Conservation (phyloP, 2,888 invertebrate genomes). For the Pocota personata region DNA sequence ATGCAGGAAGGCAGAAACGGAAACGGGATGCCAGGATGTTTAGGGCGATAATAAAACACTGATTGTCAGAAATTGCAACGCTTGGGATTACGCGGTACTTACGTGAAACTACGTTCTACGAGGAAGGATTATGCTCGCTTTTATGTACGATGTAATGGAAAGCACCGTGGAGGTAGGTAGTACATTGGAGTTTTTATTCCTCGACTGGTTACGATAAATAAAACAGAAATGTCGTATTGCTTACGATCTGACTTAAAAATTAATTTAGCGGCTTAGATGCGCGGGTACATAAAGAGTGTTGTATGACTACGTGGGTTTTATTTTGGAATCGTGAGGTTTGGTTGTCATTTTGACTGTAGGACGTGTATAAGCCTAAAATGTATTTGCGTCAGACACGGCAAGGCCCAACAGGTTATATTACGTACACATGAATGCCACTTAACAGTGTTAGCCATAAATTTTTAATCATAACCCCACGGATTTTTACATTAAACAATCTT, state of each 20-base stretch:
- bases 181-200: not conserved
- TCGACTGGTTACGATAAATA: constrained; percentile 7
- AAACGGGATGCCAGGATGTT: constrained; percentile 31
- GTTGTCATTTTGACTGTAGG: not conserved
- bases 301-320: not conserved
- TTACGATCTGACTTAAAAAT: constrained; percentile 36
- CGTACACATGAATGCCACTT: too few relatives aligned
- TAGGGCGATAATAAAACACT: constrained; percentile 49
- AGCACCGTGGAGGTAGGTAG: not conserved
- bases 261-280: constrained; percentile 34
- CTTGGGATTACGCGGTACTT: constrained; percentile 34
- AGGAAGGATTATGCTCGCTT: constrained; percentile 21
- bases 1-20: constrained; percentile 37
- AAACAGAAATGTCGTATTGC: constrained; percentile 2
- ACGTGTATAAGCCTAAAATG: too few relatives aligned
- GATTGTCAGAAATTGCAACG: constrained; percentile 60
- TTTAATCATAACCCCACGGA: too few relatives aligned
- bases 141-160: constrained; percentile 1
- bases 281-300: not conserved
- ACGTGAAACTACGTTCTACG: constrained; percentile 9
- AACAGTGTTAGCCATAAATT: too few relatives aligned
- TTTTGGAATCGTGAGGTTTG: not conserved
- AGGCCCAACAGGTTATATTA: too few relatives aligned
- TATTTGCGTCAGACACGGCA: too few relatives aligned
- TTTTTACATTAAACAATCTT: too few relatives aligned